Conservation (phyloP, 2,113 vertebrate species). For the Dipodomys stephensi region DNA sequence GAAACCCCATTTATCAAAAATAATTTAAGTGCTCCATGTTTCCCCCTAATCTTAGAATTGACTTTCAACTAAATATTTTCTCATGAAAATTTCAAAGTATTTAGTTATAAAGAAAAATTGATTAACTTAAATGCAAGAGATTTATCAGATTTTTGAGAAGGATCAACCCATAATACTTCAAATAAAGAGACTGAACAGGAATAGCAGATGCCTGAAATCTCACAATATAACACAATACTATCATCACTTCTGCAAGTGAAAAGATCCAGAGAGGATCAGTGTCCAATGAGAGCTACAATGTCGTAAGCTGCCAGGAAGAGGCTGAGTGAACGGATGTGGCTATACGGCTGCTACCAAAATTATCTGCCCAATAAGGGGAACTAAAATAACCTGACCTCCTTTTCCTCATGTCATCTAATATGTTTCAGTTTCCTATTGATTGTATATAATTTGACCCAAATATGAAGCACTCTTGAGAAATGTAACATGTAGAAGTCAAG, state of each 20-base stretch:
- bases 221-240: background rate
- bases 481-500: background rate
- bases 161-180: background rate
- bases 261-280: background rate
- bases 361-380: background rate
- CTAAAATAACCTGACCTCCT: no score
- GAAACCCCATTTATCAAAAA: no score
- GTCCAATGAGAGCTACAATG: rapidly evolving
- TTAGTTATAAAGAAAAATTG: background rate
- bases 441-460: background rate
- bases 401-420: background rate
- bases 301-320: no score
- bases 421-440: background rate
- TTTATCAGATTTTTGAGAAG: background rate
- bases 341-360: background rate
- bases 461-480: background rate
- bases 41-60: no score
- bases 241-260: background rate
- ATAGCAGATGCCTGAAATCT: background rate
- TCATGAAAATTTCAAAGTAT: background rate
- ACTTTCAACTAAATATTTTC: background rate
- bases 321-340: no score
- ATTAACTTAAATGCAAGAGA: background rate
- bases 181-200: background rate
- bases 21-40: no score